These are phyloP conservation scores for Atherinomorus stipes DNA, from an alignment of 2,113 vertebrate genomes.

Conservation along the genomic window DNA sequence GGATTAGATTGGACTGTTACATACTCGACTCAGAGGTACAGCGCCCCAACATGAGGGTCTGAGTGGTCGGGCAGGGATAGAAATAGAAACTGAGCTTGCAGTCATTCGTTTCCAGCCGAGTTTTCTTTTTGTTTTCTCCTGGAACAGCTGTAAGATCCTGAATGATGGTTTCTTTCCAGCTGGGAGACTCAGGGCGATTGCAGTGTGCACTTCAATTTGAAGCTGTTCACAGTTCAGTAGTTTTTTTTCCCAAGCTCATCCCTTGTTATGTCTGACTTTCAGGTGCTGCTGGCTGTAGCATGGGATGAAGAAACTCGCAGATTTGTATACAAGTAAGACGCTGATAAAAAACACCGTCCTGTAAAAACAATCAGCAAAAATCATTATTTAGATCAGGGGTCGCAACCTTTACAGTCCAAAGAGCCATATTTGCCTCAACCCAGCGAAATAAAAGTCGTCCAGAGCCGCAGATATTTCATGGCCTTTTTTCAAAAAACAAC, in stretches of 20 bases:
- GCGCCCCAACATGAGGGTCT: not conserved
- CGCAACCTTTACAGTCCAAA: too few relatives aligned
- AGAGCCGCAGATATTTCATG: too few relatives aligned
- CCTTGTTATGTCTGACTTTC: conserved; percentile 52
- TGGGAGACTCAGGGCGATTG: conserved; percentile 59
- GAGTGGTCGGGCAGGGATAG: conserved; percentile 19
- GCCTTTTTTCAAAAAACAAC: too few relatives aligned
- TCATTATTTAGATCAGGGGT: not conserved
- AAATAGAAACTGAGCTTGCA: conserved; percentile 31
- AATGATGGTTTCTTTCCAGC: conserved; percentile 64
- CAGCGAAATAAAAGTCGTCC: too few relatives aligned
- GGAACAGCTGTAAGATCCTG: conserved; percentile 56
- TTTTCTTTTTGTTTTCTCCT: conserved; percentile 45
- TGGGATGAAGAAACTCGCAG: conserved; percentile 36
- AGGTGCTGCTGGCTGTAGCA: conserved; percentile 49
- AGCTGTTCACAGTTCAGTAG: conserved; percentile 53
- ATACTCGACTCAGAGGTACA: conserved; percentile 87
- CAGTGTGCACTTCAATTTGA: conserved; percentile 50
- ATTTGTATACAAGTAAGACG: conserved; percentile 45
- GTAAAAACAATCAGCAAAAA: not conserved
- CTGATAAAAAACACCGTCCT: not conserved
- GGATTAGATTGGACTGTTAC: conserved; percentile 90
- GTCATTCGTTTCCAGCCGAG: conserved; percentile 24
- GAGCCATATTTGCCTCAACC: too few relatives aligned
- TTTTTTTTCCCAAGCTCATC: conserved; percentile 11